Evolutionary conservation across 2,113 vertebrate genomes (phyloP).

Genomic region (Accipiter cooperii): DNA sequence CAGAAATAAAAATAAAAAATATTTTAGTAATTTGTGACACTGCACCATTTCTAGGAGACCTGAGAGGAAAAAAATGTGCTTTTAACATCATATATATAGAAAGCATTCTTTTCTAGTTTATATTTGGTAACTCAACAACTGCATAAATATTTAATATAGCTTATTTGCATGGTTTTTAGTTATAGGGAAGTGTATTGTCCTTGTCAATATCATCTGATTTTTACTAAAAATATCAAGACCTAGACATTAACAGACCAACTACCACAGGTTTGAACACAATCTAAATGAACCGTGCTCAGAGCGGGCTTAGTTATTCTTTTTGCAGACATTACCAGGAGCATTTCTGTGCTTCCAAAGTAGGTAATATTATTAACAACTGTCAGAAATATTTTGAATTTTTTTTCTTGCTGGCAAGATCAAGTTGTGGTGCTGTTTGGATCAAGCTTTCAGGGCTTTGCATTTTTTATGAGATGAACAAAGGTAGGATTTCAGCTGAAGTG

Average conservation of each 20-base stretch:
- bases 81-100: background rate
- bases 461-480: background rate
- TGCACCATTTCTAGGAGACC: background rate
- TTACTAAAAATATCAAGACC: background rate
- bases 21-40: background rate
- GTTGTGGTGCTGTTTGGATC: background rate
- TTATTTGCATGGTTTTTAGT: background rate
- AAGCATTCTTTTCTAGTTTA: background rate
- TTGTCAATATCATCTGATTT: background rate
- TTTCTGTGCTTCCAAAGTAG: background rate
- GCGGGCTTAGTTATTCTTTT: background rate
- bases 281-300: background rate
- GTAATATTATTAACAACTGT: background rate
- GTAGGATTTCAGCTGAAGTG: background rate
- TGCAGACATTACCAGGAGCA: background rate
- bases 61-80: fast-evolving
- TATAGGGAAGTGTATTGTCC: background rate
- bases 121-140: background rate
- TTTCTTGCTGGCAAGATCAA: background rate
- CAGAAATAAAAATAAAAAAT: background rate
- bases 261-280: background rate
- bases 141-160: background rate
- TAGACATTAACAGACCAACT: background rate
- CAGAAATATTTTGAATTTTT: background rate
- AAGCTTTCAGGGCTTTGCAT: background rate